Evolutionary conservation across 2,888 invertebrate genomes (phyloP).

Genomic region (Apocheima hispidaria): DNA sequence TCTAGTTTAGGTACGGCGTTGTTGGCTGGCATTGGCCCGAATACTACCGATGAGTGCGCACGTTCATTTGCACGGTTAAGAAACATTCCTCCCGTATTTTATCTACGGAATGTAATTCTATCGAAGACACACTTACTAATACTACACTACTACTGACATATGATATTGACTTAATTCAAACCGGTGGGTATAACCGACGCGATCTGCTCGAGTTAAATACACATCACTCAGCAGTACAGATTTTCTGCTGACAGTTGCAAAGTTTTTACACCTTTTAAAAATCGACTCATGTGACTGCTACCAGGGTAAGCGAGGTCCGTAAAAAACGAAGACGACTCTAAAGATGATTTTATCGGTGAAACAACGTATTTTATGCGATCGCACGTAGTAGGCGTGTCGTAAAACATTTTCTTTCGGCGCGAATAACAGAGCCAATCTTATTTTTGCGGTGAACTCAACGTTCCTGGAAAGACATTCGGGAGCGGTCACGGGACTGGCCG

Average conservation of each 20-base stretch:
- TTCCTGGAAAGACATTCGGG: conserved; percentile 61
- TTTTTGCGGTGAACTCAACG: conserved; percentile 66
- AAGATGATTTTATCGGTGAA: conserved; percentile 70
- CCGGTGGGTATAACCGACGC: not conserved
- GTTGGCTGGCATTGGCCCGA: conserved; percentile 83
- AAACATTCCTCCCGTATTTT: conserved; percentile 38
- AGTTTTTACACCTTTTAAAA: not conserved
- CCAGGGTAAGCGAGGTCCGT: conserved; percentile 62
- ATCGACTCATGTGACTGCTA: conserved; percentile 60
- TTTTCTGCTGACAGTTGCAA: not conserved
- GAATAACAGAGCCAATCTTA: conserved; percentile 59
- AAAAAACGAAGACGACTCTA: conserved; percentile 60
- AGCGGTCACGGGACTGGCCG: conserved; percentile 43
- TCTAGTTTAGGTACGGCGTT: conserved; percentile 83
- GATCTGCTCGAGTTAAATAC: conserved; percentile 1
- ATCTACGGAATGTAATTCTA: conserved; percentile 40
- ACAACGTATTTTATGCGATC: conserved; percentile 61
- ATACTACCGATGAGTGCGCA: conserved; percentile 80
- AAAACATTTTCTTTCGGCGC: conserved; percentile 67
- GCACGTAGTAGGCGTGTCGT: conserved; percentile 71
- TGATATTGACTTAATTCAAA: not conserved
- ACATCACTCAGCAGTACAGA: not conserved
- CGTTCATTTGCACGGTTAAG: conserved; percentile 64
- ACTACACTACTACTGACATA: no score
- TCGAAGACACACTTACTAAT: conserved; percentile 14